These are phyloP conservation scores for Tamandua tetradactyla DNA, from an alignment of 2,797 vertebrate species.

Conservation along the genomic window DNA sequence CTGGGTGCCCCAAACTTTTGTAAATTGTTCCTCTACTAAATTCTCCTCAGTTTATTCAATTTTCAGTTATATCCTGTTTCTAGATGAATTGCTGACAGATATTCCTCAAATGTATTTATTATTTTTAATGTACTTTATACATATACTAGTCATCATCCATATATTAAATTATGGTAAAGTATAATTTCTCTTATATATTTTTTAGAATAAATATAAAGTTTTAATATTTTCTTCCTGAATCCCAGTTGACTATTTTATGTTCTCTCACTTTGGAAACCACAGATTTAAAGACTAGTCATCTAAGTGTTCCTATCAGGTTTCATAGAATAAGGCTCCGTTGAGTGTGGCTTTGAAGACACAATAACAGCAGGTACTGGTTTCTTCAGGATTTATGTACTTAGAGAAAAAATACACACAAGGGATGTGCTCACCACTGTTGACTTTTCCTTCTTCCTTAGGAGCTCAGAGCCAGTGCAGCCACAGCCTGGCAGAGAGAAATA, in stretches of 20 bases:
- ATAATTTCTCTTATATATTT: not conserved
- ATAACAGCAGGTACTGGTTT: not conserved
- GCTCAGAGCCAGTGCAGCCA: slow-evolving; percentile 61
- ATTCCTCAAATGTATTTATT: not conserved
- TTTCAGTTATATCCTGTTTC: not conserved
- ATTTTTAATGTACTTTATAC: not conserved
- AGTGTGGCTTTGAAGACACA: not conserved
- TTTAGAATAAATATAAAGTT: not conserved
- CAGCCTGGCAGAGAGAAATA: not conserved
- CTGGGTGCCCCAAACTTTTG: not conserved
- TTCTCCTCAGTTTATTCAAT: not conserved
- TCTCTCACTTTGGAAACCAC: not conserved
- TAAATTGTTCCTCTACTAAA: not conserved
- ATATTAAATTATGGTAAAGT: not conserved
- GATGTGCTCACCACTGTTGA: slow-evolving; percentile 60
- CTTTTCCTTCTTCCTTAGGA: slow-evolving; percentile 72
- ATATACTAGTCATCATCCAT: not conserved
- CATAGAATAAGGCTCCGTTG: not conserved
- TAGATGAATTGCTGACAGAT: not conserved
- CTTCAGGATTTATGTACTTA: not conserved
- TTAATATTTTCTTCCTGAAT: not conserved
- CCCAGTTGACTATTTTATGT: not conserved
- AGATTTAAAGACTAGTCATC: not conserved
- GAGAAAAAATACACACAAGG: not conserved
- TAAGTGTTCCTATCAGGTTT: not conserved